A percentile compares a stretch with the other conserved stretches of the same genome.
phyloP scores from a whole-genome alignment of 2,113 vertebrate genomes.

The Poecile atricapillus region DNA sequence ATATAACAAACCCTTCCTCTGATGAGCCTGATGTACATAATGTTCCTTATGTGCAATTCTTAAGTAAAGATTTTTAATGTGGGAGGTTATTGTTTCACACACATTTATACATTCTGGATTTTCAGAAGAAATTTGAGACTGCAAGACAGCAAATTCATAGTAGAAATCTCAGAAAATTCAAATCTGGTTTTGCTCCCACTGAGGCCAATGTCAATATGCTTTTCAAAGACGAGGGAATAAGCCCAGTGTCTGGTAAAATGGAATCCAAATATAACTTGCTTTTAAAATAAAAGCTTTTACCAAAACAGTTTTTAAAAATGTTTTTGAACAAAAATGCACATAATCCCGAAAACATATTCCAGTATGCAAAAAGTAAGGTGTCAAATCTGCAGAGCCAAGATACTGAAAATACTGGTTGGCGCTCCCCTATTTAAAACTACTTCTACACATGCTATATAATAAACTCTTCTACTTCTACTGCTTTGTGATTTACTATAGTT shows the following conservation, averaged over 20 bases:
- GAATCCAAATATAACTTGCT: conserved; percentile 3
- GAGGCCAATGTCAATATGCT: neutral
- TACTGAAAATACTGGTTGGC: neutral
- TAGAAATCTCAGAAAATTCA: neutral
- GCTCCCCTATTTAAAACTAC: neutral
- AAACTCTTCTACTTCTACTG: neutral
- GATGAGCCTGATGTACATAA: neutral
- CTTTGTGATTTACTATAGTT: neutral
- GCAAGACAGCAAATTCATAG: neutral
- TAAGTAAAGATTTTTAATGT: neutral
- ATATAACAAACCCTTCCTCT: neutral
- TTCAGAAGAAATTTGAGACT: neutral
- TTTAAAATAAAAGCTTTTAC: conserved; percentile 18
- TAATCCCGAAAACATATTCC: conserved; percentile 16
- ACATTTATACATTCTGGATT: neutral
- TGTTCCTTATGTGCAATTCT: neutral
- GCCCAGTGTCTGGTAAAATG: neutral
- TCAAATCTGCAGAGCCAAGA: conserved; percentile 30
- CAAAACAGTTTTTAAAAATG: conserved; percentile 4
- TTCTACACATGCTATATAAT: neutral
- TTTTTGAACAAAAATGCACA: conserved; percentile 35
- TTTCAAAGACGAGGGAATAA: neutral
- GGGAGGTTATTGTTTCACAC: neutral
- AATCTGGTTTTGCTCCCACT: neutral
- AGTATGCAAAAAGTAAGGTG: conserved; percentile 16